Evolutionary conservation across 2,113 vertebrate genomes (phyloP), one percentile per base, ranked within the genome.

Genomic region (Microtus pennsylvanicus): DNA sequence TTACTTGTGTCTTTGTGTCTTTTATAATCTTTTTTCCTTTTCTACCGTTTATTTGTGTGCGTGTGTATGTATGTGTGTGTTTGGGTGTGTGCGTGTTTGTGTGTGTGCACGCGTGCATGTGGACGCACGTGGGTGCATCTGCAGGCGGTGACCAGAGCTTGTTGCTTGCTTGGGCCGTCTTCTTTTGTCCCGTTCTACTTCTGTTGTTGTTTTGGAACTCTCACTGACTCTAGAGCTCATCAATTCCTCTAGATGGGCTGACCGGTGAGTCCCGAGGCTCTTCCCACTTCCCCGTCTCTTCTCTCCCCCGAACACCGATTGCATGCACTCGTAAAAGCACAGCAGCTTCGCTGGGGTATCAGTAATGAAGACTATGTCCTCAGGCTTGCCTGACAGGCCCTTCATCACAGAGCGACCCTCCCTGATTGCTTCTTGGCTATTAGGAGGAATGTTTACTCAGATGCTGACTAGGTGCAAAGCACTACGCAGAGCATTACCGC

Each of bases 401-500:
- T 58, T 74, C 30, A 19, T 3, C 13, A 6, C 35, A 0, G 33
- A 38, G 45, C 7, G 1, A 1, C 35, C 12, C 2, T 6, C 24
- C 22, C 4, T 55, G 33, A 77, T 65, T 92, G 81, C 58, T 89
- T 91, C 65, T 92, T 86, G 88, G 77, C 4, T 86, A 35, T 86
- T 94, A 10, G 87, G 91, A 83, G 70, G 14, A 67, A 72, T 5
- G 74, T 92, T 81, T 90, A 63, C 93, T 86, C 42, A 74, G 65
- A 45, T 69, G 33, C 9, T 26, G 58, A 70, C 24, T 75, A 92
- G 78, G 72, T 89, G 21, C 85, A 55, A 76, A 94, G 42, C 22
- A 26, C 45, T 87, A 33, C 5, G 21, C 85, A 55, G 72, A 94
- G 42, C 22, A 26, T 30, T 87, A 33, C 5, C 38, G 17, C 24